These are phyloP conservation scores for Schlechtendalia chinensis DNA, from an alignment of 1,140 invertebrate species.

Conservation along the genomic window DNA sequence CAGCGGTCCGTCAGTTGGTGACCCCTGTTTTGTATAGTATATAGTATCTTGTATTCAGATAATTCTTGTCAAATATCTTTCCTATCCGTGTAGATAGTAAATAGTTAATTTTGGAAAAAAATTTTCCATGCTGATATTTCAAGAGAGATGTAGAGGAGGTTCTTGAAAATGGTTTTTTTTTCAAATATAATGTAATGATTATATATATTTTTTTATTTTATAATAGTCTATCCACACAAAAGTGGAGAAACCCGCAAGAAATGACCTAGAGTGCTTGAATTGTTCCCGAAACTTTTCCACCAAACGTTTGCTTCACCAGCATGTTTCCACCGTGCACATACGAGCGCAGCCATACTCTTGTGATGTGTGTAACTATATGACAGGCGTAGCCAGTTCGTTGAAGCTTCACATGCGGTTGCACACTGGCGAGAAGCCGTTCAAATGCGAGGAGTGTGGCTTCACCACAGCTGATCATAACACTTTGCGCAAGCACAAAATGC, in stretches of 20 bases:
- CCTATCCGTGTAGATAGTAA: too few relatives aligned
- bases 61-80: too few relatives aligned
- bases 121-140: too few relatives aligned
- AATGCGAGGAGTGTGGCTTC: conserved; percentile 75
- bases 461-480: conserved; percentile 75
- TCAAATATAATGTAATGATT: too few relatives aligned
- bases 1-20: too few relatives aligned
- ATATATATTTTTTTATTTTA: too few relatives aligned
- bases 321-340: conserved; percentile 67
- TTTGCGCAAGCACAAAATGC: conserved; percentile 72
- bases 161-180: too few relatives aligned
- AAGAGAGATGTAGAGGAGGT: too few relatives aligned
- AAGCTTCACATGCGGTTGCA: conserved; percentile 73
- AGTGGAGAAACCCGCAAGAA: conserved; percentile 51
- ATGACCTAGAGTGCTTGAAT: conserved; percentile 60
- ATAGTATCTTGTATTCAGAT: too few relatives aligned
- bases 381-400: conserved; percentile 64
- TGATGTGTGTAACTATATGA: conserved; percentile 68
- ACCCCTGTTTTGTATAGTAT: too few relatives aligned
- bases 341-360: conserved; percentile 72
- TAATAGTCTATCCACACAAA: conserved; percentile 54
- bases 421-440: conserved; percentile 77
- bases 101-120: too few relatives aligned
- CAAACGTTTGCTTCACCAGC: conserved; percentile 62
- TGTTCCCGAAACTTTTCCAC: conserved; percentile 65